Percentiles rank a stretch among this genome's conserved stretches.
Conservation (phyloP, 92 coral and sea anemone species). For the Parazoanthus darwini region DNA sequence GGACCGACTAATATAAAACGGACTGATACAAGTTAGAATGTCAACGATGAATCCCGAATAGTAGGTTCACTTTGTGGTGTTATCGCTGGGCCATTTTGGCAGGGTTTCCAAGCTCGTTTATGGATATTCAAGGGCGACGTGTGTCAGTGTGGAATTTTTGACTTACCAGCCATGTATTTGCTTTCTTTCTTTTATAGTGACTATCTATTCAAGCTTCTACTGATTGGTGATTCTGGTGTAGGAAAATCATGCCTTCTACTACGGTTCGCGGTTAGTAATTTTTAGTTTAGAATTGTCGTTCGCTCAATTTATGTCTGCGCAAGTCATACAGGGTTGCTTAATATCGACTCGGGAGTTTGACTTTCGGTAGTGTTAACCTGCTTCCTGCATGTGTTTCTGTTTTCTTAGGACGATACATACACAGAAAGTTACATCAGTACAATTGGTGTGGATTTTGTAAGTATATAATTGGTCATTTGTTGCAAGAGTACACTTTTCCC, state of each 20-base stretch:
- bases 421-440: constrained; percentile 99
- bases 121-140: constrained; percentile 75
- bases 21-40: constrained; percentile 91
- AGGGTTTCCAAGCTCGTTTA: constrained; percentile 71
- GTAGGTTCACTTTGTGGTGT: constrained; percentile 86
- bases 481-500: constrained; percentile 17
- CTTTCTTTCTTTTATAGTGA: constrained; percentile 82
- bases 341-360: constrained; percentile 16
- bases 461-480: constrained; percentile 47
- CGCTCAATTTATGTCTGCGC: constrained; percentile 59
- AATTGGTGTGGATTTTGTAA: constrained; percentile 99
- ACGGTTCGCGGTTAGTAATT: constrained; percentile 98
- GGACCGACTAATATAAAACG: constrained; percentile 67
- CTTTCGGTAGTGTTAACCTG: constrained; percentile 44
- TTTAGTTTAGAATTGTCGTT: constrained; percentile 38
- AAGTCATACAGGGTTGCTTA: constrained; percentile 44
- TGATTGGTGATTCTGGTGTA: constrained; percentile 99
- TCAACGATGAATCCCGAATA: constrained; percentile 99
- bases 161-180: constrained; percentile 51
- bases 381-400: constrained; percentile 30
- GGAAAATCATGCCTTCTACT: constrained; percentile 99
- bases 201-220: constrained; percentile 98
- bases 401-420: constrained; percentile 91
- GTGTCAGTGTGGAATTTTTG: constrained; percentile 56
- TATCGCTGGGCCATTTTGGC: constrained; percentile 60